Base-by-base conservation (phyloP, 2,888 invertebrate species). In the Drosophila bunnanda region DNA sequence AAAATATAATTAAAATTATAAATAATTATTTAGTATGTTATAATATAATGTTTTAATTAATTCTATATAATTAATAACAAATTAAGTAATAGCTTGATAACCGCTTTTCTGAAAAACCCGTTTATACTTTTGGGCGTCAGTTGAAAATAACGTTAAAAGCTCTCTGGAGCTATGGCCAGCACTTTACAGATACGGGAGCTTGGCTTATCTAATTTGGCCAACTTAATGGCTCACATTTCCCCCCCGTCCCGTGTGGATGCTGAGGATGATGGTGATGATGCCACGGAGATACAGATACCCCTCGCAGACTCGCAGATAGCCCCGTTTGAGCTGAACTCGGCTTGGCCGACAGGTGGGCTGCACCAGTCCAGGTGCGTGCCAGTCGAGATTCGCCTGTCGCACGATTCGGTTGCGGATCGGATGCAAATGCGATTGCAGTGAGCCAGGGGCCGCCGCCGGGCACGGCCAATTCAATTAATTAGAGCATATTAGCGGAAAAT, bases 201-300 rank as follows among this genome's bases (percentile, higher is more conserved):
- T 13, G 30, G 66, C 61, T 72, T 78, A 85, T 82, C 80, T 78
- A 77, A 67, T 78, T 82, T 78, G 71, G 39, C 73, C 43, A 52
- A 34, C 48, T 12, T 36, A 57, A 32, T 59, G 62, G 44, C 41
- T 25, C 50, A 50, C 32, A 46, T 46, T 46, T 46, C 4, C 17
- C 9, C 5, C 20, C 20, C 50, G 1, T 32, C 32, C 20, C 32
- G 32, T 34, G 50, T 20, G 20, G 30, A 17, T 20, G 48, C 8
- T 25, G 44, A 25, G 8, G 44, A 28, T 13, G 32, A 43, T 50
- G 50, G 1, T 32, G 58, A 10, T 15, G 28, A 25, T 50, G 50
- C 12, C 13, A 39, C 34, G 20, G 69, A 68, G 44, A 52, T 59
- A 34, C 36, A 28, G 44, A 25, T 43, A 43, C 43, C 39, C 56